Conservation (phyloP, 2,797 vertebrate species). For the Naso thynnoides region DNA sequence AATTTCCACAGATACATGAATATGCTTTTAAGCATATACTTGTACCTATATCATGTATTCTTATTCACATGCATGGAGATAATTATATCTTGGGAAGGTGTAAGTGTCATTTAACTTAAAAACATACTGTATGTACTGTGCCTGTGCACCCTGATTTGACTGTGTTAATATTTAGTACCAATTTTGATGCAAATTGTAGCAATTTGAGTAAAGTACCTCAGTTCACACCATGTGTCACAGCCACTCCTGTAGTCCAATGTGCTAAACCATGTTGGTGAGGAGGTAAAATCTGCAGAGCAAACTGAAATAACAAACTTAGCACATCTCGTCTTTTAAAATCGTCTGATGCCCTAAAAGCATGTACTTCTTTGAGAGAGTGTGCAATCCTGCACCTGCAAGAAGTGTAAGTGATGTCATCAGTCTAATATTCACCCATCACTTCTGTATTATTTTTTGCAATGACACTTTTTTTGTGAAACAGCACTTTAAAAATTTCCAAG, state of each 20-base stretch:
- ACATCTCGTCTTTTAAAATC: neutral
- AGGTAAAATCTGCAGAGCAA: neutral
- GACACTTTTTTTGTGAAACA: constrained; percentile 52
- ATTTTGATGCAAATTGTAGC: neutral
- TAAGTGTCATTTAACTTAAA: neutral
- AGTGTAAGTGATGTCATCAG: neutral
- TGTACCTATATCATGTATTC: too few species aligned
- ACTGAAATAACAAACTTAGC: neutral
- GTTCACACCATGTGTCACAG: neutral
- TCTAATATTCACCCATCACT: constrained; percentile 15
- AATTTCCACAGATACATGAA: too few species aligned
- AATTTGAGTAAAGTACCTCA: neutral
- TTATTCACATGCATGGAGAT: neutral
- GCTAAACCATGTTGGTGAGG: too few species aligned
- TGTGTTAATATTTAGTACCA: neutral
- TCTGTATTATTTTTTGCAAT: constrained; percentile 51
- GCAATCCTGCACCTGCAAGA: constrained; percentile 10
- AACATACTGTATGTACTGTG: neutral
- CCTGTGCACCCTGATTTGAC: neutral
- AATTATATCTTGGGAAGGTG: neutral
- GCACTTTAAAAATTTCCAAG: constrained; percentile 16
- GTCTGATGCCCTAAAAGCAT: neutral
- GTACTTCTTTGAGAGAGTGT: neutral
- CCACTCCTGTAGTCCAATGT: neutral
- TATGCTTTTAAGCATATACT: too few species aligned